Percentiles rank a stretch among this genome's conserved stretches.
phyloP scores from a whole-genome alignment of 2,797 vertebrate genomes.

The Anniella stebbinsi region DNA sequence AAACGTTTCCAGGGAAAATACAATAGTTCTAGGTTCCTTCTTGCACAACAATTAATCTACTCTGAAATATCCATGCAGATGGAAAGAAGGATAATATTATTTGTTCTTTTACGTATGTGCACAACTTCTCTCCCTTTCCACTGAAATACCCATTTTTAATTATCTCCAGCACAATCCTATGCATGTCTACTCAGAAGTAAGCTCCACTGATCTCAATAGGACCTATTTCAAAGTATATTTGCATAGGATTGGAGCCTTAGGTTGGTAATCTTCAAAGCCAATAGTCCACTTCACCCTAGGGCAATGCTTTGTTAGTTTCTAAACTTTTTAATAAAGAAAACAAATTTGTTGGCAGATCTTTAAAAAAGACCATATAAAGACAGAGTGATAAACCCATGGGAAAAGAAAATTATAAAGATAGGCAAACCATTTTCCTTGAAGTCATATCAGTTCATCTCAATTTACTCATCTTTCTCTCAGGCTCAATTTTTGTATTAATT shows the following conservation, averaged over 20 bases:
- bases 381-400: background rate
- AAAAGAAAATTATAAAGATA: constrained; percentile 1
- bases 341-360: constrained; percentile 32
- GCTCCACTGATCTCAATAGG: background rate
- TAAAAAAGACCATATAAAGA: background rate
- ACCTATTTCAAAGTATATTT: background rate
- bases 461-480: background rate
- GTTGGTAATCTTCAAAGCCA: constrained; percentile 22
- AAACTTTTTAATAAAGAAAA: constrained; percentile 33
- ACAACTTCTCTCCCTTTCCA: background rate
- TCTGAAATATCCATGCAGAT: background rate
- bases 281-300: background rate
- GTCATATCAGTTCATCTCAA: constrained; percentile 15
- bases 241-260: background rate
- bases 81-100: background rate
- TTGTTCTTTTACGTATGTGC: background rate
- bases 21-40: background rate
- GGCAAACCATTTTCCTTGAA: constrained; percentile 9
- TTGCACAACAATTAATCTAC: background rate
- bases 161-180: background rate
- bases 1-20: background rate
- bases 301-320: constrained; percentile 18
- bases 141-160: background rate
- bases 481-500: constrained; percentile 14
- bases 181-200: constrained; percentile 6